Percentiles rank a stretch among this genome's conserved stretches.
phyloP scores from a whole-genome alignment of 2,888 invertebrate species.

The Erebia epiphron region DNA sequence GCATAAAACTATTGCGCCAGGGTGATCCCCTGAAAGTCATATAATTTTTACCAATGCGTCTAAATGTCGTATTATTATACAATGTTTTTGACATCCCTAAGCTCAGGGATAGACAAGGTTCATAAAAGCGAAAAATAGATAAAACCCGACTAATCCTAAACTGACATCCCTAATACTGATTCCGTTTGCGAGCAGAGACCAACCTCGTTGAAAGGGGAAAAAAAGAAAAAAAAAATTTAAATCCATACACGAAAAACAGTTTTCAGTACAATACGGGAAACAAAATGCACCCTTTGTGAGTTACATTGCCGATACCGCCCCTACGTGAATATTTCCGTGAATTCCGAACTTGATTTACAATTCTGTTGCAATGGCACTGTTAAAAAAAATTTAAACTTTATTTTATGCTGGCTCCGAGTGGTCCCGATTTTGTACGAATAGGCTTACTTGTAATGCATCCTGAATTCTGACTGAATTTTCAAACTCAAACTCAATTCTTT shows the following conservation, averaged over 20 bases:
- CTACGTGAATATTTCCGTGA: conserved; percentile 33
- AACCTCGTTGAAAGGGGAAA: conserved; percentile 45
- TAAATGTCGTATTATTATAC: not conserved
- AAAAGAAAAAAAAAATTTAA: conserved; percentile 31
- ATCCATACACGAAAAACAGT: conserved; percentile 28
- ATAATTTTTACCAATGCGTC: no score
- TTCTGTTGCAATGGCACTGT: conserved; percentile 26
- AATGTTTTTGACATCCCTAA: conserved; percentile 6
- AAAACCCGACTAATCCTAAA: conserved; percentile 28
- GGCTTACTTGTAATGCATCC: no score
- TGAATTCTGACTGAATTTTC: no score
- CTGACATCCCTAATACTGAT: conserved; percentile 52
- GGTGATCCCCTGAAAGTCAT: no score
- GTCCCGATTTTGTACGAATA: not conserved
- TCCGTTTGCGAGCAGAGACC: conserved; percentile 51
- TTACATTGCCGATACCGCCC: conserved; percentile 27
- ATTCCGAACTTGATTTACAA: conserved; percentile 36
- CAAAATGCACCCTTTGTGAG: conserved; percentile 45
- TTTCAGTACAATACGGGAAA: conserved; percentile 36
- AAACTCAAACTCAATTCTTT: no score
- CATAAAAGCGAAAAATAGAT: conserved; percentile 22
- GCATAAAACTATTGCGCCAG: no score
- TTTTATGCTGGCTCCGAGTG: not conserved
- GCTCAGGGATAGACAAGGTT: not conserved
- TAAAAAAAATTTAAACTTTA: conserved; percentile 14